Evolutionary conservation across 2,797 vertebrate species (phyloP).

Genomic region (Onychomys torridus): DNA sequence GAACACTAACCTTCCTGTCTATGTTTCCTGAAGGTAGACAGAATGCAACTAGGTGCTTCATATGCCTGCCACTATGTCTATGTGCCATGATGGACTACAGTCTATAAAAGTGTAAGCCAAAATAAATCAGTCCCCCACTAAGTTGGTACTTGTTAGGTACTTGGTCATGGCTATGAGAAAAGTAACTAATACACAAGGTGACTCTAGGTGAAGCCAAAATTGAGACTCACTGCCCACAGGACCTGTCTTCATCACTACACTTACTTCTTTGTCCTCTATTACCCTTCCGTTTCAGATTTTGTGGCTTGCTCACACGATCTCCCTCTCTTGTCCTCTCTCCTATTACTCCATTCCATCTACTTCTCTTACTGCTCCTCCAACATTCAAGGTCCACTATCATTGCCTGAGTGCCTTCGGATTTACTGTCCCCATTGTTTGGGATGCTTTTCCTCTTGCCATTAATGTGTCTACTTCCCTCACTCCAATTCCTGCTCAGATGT

Average conservation of each 20-base stretch:
- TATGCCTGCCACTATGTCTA: not conserved
- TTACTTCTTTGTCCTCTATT: not conserved
- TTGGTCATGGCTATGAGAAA: not conserved
- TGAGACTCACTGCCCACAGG: not conserved
- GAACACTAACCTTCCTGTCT: not conserved
- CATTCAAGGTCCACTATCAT: not conserved
- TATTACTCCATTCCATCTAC: not conserved
- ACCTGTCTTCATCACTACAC: not conserved
- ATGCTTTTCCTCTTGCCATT: constrained; percentile 10
- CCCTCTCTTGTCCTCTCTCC: not conserved
- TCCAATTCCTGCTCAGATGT: constrained; percentile 35
- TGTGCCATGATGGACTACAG: not conserved
- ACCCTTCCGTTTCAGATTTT: not conserved
- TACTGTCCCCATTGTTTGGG: not conserved
- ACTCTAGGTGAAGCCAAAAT: not conserved
- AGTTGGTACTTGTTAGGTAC: not conserved
- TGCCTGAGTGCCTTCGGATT: not conserved
- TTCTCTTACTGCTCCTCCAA: not conserved
- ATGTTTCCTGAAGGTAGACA: not conserved
- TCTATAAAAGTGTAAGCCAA: not conserved
- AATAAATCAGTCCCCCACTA: not conserved
- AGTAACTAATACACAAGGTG: not conserved
- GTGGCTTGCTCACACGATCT: too few species aligned
- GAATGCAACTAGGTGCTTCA: not conserved
- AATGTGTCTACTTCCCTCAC: not conserved